Evolutionary conservation across 1,140 invertebrate species (phyloP), one percentile per base, ranked within the genome.

Genomic region (Anastatus disparis): DNA sequence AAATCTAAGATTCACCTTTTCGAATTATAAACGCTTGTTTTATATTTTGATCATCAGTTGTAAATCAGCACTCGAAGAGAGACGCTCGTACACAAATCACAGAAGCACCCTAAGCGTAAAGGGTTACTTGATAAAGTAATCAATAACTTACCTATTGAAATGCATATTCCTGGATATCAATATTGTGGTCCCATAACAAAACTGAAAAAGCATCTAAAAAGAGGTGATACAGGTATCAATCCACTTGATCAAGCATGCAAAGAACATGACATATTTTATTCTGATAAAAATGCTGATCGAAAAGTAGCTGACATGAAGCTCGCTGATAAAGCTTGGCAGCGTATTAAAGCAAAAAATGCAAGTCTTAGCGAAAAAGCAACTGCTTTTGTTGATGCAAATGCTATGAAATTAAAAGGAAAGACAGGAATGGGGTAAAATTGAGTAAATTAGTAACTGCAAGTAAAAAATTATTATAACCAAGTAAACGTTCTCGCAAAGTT

Each of bases 21-120:
- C 4, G 10, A 35, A 10, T 35, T 35, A 35, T 35, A 35, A 35
- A 10, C 31, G 10, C 10, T 10, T 44, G 15, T n/a, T 44, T 44
- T 15, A 31, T 79, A 52, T 78, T 42, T 78, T 80, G 72, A 22
- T 79, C 15, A 74, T 73, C 46, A 74, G 74, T 29, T 79, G 76
- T 72, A 58, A 79, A 22, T 80, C 69, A 42, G 77, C 78, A 62
- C 70, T 75, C 20, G 72, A 75, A 48, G 44, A 76, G 72, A 55
- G 77, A 72, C 72, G 80, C 59, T 46, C 24, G 29, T 64, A 35
- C 9, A 79, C 76, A 40, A 76, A 82, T 74, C 15, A 9, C 7
- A n/a, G 3, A 44, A 15, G 15, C 40, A 15, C 3, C 3, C 40
- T 9, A 27, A 24, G 27, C 76, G 40, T n/a, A 3, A 3, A 7